Evolutionary conservation across 2,797 vertebrate genomes (phyloP).

Genomic region (Cygnus olor): DNA sequence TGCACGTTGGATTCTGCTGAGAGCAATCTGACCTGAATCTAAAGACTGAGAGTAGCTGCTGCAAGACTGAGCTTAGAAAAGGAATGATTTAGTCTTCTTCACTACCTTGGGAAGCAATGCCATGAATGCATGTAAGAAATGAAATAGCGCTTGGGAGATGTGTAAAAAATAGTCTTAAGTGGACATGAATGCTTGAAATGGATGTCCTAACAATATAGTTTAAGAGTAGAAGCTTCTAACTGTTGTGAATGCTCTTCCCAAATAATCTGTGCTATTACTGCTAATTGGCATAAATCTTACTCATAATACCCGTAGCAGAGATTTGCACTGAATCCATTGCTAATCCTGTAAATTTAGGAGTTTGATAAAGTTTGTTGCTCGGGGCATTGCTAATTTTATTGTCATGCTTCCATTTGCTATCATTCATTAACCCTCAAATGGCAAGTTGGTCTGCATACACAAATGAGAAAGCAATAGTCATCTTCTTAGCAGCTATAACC

Average conservation of each 20-base stretch:
- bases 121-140: background rate
- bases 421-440: constrained; percentile 55
- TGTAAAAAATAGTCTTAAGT: constrained; percentile 23
- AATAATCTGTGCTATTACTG: constrained; percentile 47
- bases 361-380: constrained; percentile 66
- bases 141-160: background rate
- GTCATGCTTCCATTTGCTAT: constrained; percentile 66
- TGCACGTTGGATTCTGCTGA: background rate
- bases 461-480: background rate
- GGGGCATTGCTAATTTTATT: constrained; percentile 74
- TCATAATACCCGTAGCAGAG: constrained; percentile 54
- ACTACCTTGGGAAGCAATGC: background rate
- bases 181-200: background rate
- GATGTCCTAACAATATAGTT: background rate
- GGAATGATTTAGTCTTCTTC: background rate
- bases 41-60: background rate
- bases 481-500: background rate
- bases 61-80: background rate
- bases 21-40: background rate
- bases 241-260: background rate
- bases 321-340: constrained; percentile 71
- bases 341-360: constrained; percentile 72
- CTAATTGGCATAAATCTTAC: constrained; percentile 61
- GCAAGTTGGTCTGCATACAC: background rate
- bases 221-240: constrained; percentile 35